phyloP scores from a whole-genome alignment of 2,797 vertebrate genomes.

The Momotus momota region DNA sequence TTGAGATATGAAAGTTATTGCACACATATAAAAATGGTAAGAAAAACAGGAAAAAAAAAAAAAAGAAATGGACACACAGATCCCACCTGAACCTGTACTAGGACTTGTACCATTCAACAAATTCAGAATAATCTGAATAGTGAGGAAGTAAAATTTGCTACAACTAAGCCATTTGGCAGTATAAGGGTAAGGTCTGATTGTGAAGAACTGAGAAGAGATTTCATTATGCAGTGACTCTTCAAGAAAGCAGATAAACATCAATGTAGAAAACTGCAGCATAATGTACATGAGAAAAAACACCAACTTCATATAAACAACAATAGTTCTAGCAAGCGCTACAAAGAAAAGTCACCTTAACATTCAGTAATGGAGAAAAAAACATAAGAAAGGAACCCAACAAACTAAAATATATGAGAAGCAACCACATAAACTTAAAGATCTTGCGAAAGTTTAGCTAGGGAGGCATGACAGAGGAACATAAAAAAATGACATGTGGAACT shows the following conservation, averaged over 20 bases:
- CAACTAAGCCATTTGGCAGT: not conserved
- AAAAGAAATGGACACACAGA: not conserved
- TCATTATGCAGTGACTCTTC: not conserved
- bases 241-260: not conserved
- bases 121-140: not conserved
- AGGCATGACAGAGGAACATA: not conserved
- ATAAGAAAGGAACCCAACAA: not conserved
- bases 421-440: not conserved
- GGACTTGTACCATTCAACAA: not conserved
- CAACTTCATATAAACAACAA: fast-evolving
- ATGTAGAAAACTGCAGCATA: not conserved
- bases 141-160: not conserved
- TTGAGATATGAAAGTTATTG: not conserved
- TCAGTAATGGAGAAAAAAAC: not conserved
- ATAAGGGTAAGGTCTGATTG: not conserved
- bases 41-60: not conserved
- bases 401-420: not conserved
- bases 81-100: not conserved
- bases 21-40: not conserved
- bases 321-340: not conserved
- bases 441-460: not conserved
- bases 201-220: not conserved
- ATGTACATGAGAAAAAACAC: not conserved
- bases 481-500: not conserved
- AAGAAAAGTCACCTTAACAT: not conserved